Conservation (phyloP, 2,888 invertebrate genomes). For the Julus scanicus region DNA sequence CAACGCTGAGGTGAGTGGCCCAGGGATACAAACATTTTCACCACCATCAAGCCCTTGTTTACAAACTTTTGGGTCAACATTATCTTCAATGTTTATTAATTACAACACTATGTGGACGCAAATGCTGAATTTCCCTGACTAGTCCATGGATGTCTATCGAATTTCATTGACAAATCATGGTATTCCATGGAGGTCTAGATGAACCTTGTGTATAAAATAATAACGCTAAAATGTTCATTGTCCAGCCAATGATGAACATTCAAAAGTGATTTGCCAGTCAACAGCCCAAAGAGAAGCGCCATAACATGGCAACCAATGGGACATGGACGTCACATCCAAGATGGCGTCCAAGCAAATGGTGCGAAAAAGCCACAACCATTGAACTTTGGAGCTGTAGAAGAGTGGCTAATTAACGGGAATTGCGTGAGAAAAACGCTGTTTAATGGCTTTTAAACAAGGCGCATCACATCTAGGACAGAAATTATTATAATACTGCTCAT, state of each 20-base stretch:
- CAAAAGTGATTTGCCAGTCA: too few relatives aligned
- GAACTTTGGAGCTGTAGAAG: background rate
- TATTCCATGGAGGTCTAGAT: too few relatives aligned
- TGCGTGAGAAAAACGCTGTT: conserved; percentile 3
- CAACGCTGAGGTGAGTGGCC: background rate
- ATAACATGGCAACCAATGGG: background rate
- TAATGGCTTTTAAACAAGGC: conserved; percentile 26
- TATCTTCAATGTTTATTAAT: too few relatives aligned
- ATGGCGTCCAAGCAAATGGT: background rate
- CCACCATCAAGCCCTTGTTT: background rate
- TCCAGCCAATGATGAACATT: too few relatives aligned
- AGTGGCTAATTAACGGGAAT: conserved; percentile 7
- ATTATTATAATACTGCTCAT: background rate
- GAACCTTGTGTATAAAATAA: too few relatives aligned
- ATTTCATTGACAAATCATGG: too few relatives aligned
- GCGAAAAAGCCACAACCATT: background rate
- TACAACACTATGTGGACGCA: too few relatives aligned
- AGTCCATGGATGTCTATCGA: background rate
- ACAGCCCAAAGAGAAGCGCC: background rate
- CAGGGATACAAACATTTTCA: background rate
- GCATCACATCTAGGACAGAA: conserved; percentile 18
- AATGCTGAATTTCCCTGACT: background rate
- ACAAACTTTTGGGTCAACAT: too few relatives aligned
- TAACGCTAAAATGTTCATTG: too few relatives aligned
- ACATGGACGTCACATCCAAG: background rate